A percentile compares a stretch with the other conserved stretches of the same genome.
These are phyloP conservation scores for Sebastes aleutianus DNA, from an alignment of 2,797 vertebrate genomes.

Conservation along the genomic window DNA sequence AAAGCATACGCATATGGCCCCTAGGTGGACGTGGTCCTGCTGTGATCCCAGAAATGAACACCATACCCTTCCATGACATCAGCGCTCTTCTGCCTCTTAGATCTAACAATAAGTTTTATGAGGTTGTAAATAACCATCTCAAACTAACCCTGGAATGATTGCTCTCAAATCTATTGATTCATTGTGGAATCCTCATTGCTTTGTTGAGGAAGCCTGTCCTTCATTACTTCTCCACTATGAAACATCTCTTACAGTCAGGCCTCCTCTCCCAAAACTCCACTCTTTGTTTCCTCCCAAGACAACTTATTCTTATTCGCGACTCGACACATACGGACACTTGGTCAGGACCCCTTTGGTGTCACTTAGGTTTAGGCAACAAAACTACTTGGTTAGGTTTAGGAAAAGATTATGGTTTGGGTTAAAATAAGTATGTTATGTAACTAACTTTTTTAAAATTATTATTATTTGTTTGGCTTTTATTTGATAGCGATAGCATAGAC, in stretches of 20 bases:
- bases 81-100: not conserved
- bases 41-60: constrained; percentile 20
- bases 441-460: fast-evolving
- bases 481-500: too few relatives aligned
- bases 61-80: not conserved
- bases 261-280: not conserved
- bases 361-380: too few relatives aligned
- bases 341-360: too few relatives aligned
- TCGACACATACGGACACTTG: not conserved
- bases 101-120: not conserved
- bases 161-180: not conserved
- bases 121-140: constrained; percentile 36
- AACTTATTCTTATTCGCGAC: not conserved
- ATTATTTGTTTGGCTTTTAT: too few relatives aligned
- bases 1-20: not conserved
- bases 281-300: not conserved
- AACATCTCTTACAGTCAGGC: not conserved
- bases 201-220: not conserved
- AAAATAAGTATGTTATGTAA: too few relatives aligned
- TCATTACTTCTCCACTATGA: not conserved
- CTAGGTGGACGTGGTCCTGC: not conserved
- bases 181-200: not conserved
- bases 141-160: not conserved
- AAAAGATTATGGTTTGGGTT: too few relatives aligned
- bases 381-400: too few relatives aligned